These are phyloP conservation scores for Goniozus legneri DNA, from an alignment of 1,140 invertebrate genomes.

Conservation along the genomic window DNA sequence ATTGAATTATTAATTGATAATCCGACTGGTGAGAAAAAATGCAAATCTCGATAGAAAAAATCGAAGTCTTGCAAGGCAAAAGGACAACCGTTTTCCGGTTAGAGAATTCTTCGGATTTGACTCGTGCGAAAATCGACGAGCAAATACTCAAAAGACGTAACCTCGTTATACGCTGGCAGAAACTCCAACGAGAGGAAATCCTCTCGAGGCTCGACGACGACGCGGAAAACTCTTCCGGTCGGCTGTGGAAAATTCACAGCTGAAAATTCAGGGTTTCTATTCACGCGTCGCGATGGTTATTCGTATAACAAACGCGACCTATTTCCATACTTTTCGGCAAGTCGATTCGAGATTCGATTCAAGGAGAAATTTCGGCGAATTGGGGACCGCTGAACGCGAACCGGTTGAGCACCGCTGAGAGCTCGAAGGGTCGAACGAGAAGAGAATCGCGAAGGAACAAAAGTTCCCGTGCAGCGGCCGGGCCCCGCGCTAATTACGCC, in stretches of 20 bases:
- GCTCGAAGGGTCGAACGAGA: not conserved
- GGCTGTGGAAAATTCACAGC: too few relatives aligned
- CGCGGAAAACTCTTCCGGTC: constrained; percentile 39
- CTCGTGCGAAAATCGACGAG: constrained; percentile 29
- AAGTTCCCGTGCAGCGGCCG: constrained; percentile 8
- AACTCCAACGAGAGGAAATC: constrained; percentile 25
- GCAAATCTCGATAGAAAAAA: constrained; percentile 16
- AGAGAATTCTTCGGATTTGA: too few relatives aligned
- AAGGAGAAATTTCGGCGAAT: too few relatives aligned
- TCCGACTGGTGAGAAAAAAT: too few relatives aligned
- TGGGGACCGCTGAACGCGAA: too few relatives aligned
- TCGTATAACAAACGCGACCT: too few relatives aligned
- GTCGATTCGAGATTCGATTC: not conserved
- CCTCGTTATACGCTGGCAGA: constrained; percentile 39
- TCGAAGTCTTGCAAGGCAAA: constrained; percentile 6
- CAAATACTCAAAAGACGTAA: constrained; percentile 40
- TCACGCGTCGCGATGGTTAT: too few relatives aligned
- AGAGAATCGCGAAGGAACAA: not conserved
- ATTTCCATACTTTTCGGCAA: too few relatives aligned
- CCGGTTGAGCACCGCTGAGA: too few relatives aligned
- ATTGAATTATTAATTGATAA: too few relatives aligned
- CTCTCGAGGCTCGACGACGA: constrained; percentile 23
- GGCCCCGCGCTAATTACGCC: constrained; percentile 29
- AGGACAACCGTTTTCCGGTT: constrained; percentile 9
- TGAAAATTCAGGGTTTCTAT: too few relatives aligned